These are phyloP conservation scores for Trachelus tabidus DNA, from an alignment of 2,888 invertebrate genomes.

Conservation along the genomic window DNA sequence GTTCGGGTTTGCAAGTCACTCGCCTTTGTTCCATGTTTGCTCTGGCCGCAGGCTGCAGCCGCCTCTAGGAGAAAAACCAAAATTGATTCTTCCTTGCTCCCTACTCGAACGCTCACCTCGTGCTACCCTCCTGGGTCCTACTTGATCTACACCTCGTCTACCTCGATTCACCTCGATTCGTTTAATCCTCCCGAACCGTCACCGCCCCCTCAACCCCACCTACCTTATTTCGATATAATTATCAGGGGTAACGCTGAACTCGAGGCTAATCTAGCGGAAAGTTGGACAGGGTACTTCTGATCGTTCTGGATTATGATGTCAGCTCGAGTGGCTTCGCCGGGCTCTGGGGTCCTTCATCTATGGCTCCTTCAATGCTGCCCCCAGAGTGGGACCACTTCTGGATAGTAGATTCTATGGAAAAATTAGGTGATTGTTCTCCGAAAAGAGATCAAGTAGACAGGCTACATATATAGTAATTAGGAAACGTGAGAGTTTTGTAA, in stretches of 20 bases:
- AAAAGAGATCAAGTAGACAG: not conserved
- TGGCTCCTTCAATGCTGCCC: not conserved
- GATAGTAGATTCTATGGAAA: not conserved
- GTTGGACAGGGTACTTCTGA: not conserved
- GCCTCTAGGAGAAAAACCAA: constrained; percentile 49
- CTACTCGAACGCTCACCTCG: constrained; percentile 13
- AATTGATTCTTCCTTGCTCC: constrained; percentile 58
- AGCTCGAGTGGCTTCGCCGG: not conserved
- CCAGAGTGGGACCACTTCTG: not conserved
- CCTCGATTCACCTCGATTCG: not conserved
- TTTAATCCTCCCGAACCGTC: not conserved
- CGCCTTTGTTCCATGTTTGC: constrained; percentile 56
- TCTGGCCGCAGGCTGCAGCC: constrained; percentile 37
- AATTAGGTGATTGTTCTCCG: not conserved
- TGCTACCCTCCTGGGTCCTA: constrained; percentile 1
- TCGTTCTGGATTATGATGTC: not conserved
- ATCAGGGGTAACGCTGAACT: not conserved
- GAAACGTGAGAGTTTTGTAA: not conserved
- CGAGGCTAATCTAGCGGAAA: not conserved
- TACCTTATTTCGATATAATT: not conserved
- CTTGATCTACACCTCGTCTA: not conserved
- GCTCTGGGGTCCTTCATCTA: not conserved
- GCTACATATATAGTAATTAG: not conserved
- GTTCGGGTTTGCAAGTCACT: constrained; percentile 54
- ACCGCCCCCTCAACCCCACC: not conserved